Conservation (phyloP, 1,140 invertebrate genomes). For the Drosophila dunni region DNA sequence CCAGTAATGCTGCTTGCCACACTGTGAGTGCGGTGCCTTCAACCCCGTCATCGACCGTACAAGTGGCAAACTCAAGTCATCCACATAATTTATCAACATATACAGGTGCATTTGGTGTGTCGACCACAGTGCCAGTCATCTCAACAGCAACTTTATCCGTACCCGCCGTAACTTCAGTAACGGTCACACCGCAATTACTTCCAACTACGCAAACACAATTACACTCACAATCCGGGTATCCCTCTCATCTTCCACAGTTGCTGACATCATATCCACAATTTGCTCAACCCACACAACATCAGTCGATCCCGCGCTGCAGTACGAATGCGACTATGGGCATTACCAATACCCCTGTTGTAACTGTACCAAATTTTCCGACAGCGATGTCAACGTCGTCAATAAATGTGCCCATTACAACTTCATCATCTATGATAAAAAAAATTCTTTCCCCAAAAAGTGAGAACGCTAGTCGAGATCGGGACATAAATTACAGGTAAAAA, state of each 20-base stretch:
- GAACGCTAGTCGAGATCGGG: constrained; percentile 90
- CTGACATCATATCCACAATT: constrained; percentile 58
- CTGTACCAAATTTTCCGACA: constrained; percentile 60
- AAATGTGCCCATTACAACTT: constrained; percentile 40
- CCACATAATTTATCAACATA: constrained; percentile 53
- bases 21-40: constrained; percentile 28
- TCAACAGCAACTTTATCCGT: constrained; percentile 45
- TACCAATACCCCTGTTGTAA: constrained; percentile 40
- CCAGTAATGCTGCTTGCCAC: constrained; percentile 44
- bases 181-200: constrained; percentile 47
- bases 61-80: constrained; percentile 46
- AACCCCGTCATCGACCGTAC: constrained; percentile 45
- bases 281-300: constrained; percentile 41
- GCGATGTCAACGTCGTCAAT: constrained; percentile 48
- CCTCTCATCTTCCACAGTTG: constrained; percentile 57
- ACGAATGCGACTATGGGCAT: constrained; percentile 33
- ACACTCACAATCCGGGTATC: constrained; percentile 59
- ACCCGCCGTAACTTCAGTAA: constrained; percentile 30
- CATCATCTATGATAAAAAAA: constrained; percentile 82
- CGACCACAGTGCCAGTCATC: constrained; percentile 25
- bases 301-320: constrained; percentile 49
- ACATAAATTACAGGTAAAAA: constrained; percentile 92
- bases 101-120: constrained; percentile 36
- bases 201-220: constrained; percentile 61
- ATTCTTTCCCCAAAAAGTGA: constrained; percentile 90